Conservation (phyloP, 1,140 invertebrate species). For the Globodera ellingtonae region DNA sequence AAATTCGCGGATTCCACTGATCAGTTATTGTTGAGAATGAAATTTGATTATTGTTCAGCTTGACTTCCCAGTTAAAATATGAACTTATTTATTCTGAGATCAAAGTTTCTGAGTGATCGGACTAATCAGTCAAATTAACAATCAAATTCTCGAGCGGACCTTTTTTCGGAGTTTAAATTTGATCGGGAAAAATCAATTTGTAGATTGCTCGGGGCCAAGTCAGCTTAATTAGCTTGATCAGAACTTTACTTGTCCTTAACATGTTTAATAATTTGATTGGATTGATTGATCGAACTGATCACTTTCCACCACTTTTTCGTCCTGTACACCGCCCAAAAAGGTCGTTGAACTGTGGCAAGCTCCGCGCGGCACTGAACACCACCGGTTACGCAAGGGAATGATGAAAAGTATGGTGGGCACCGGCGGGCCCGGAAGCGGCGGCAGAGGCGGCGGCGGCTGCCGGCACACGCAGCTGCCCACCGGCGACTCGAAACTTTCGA, state of each 20-base stretch:
- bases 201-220: too few relatives aligned
- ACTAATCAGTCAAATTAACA: too few relatives aligned
- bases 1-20: neutral
- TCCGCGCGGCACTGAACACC: constrained; percentile 55
- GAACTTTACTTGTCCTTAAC: neutral
- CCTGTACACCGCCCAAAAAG: constrained; percentile 26
- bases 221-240: too few relatives aligned
- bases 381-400: constrained; percentile 61
- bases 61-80: too few relatives aligned
- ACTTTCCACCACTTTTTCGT: neutral
- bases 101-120: too few relatives aligned
- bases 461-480: constrained; percentile 23
- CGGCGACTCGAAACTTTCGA: constrained; percentile 32
- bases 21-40: neutral
- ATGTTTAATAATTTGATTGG: neutral
- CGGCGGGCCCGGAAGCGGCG: constrained; percentile 27
- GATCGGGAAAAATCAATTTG: too few relatives aligned
- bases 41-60: too few relatives aligned
- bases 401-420: constrained; percentile 63
- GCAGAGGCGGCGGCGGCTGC: constrained; percentile 21
- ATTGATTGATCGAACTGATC: neutral
- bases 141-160: too few relatives aligned
- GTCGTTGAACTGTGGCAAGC: constrained; percentile 56
- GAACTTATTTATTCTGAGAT: too few relatives aligned
- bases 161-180: too few relatives aligned